Conservation (phyloP, 2,888 invertebrate genomes). For the Torymus texanus region DNA sequence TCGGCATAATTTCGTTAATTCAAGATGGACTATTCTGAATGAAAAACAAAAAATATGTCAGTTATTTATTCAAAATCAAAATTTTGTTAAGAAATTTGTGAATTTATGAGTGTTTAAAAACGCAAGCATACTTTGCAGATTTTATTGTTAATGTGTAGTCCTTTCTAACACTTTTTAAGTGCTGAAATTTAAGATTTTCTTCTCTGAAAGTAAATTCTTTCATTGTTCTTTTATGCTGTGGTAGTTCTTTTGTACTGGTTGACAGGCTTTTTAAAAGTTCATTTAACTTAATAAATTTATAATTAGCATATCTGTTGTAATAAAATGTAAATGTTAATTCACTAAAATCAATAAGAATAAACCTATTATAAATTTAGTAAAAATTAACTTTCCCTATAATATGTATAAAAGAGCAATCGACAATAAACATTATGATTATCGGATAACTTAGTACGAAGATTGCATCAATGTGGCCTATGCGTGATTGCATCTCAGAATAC, state of each 20-base stretch:
- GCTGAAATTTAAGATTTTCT: not conserved
- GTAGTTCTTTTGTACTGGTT: slow-evolving; percentile 3
- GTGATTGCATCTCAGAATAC: too few relatives aligned
- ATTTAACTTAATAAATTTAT: slow-evolving; percentile 11
- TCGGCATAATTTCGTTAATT: slow-evolving; percentile 16
- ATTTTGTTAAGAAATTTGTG: too few relatives aligned
- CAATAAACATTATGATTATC: slow-evolving; percentile 14
- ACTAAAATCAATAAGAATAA: too few relatives aligned
- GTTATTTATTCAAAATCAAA: too few relatives aligned
- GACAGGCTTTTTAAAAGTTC: not conserved
- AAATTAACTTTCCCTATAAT: slow-evolving; percentile 15
- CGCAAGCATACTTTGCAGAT: slow-evolving; percentile 15
- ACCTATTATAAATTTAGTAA: too few relatives aligned
- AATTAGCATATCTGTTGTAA: not conserved
- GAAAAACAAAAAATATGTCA: not conserved
- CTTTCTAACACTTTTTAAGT: not conserved
- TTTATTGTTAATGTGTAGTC: slow-evolving; percentile 16
- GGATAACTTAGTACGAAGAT: not conserved
- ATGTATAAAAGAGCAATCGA: slow-evolving; percentile 19
- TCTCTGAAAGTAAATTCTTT: not conserved
- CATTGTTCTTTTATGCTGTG: slow-evolving; percentile 14
- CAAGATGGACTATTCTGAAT: slow-evolving; percentile 21
- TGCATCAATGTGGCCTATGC: too few relatives aligned
- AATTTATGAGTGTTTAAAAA: too few relatives aligned
- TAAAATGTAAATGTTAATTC: not conserved